Base-by-base conservation (phyloP, 2,797 vertebrate species). In the Natrix natrix region DNA sequence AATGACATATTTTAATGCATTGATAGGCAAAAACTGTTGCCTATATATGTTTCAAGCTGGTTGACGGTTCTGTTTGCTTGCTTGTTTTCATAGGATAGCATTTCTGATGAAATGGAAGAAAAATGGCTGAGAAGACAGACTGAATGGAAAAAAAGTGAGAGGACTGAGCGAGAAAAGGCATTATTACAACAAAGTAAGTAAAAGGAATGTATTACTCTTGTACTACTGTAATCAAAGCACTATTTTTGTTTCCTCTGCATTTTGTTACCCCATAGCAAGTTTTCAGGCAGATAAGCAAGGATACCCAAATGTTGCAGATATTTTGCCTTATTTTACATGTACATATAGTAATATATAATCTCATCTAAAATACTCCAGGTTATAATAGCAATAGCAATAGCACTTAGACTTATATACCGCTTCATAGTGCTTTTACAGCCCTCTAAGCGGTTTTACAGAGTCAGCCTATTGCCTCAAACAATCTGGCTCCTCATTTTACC, bases 91-190 rank as follows among this genome's bases (percentile, higher is more conserved):
- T n/a, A 97, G 97, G 97, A 97, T 32, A 97, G 96, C 90, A 91
- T 97, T 88, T 94, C 94, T 55, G 97, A 97, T 63, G 97, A 97
- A 90, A 96, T 98, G 95, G 97, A 97, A 90, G 97, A 97, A 28
- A 96, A 94, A 37, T 98, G 97, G 97, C 91, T 90, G 16, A 94
- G 93, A 90, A 95, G 95, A 88, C 96, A 97, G 78, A 94, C 94
- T 0, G 94, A 96, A 59, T 96, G 96, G 97, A 97, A 97, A 93
- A 96, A 96, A 90, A 94, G 94, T 28, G 96, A 96, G 93, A 96
- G 96, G 92, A 2, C 93, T 11, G 96, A 97, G 63, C 83, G 94
- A 54, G 95, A 97, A 57, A 97, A 94, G 91, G 95, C 96, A 26
- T 37, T 97, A 56, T 57, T 96, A 37, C 95, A 96, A 61, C 97